Conservation (phyloP, 1,140 invertebrate species). For the Drosophila erecta region DNA sequence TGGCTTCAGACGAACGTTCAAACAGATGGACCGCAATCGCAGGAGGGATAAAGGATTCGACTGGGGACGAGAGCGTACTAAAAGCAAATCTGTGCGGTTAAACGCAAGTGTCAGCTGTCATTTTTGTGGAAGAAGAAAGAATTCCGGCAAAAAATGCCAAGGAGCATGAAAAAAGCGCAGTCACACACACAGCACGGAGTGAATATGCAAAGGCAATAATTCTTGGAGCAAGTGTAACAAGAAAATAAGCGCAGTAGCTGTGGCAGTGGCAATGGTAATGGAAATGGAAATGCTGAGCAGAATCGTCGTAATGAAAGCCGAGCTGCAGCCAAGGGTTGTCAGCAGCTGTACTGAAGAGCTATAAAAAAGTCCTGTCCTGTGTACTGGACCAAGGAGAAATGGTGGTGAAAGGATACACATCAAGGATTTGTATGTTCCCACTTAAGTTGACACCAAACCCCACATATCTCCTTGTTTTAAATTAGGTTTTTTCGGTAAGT, state of each 20-base stretch:
- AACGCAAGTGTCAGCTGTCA: slow-evolving; percentile 82
- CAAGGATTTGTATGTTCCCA: background rate
- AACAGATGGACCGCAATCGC: slow-evolving; percentile 68
- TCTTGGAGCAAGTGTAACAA: slow-evolving; percentile 77
- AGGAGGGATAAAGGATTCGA: slow-evolving; percentile 14
- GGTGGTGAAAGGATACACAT: background rate
- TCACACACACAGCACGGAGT: slow-evolving; percentile 5
- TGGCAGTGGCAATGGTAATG: slow-evolving; percentile 49
- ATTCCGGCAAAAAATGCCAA: slow-evolving; percentile 35
- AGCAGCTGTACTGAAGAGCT: slow-evolving; percentile 48
- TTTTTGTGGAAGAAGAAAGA: slow-evolving; percentile 54
- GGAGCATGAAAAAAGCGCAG: slow-evolving; percentile 8
- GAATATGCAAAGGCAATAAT: slow-evolving; percentile 79
- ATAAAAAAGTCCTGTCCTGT: slow-evolving; percentile 43
- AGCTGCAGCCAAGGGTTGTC: slow-evolving; percentile 44
- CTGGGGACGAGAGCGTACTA: slow-evolving; percentile 28
- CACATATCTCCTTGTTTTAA: too few relatives aligned
- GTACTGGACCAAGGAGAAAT: slow-evolving; percentile 23
- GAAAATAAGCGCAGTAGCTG: slow-evolving; percentile 74
- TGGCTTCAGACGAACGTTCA: slow-evolving; percentile 64
- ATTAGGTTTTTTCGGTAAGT: background rate
- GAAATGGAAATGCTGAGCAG: slow-evolving; percentile 34
- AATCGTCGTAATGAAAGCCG: slow-evolving; percentile 46
- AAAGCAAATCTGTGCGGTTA: slow-evolving; percentile 80
- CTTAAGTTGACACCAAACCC: too few relatives aligned